phyloP scores from a whole-genome alignment of 2,113 vertebrate species.

The Lichenostomus cassidix region DNA sequence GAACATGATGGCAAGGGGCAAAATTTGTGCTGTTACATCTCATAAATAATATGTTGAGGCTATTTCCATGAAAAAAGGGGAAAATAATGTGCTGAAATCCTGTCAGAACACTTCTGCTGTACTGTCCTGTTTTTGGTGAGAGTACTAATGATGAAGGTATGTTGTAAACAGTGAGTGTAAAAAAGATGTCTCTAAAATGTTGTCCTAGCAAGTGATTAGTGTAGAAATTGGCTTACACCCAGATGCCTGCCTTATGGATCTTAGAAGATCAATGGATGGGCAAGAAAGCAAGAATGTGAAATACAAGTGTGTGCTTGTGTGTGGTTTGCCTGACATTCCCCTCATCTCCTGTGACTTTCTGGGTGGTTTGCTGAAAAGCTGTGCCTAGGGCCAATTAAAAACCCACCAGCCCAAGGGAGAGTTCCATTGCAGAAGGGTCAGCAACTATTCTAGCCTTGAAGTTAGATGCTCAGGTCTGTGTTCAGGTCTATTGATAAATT shows the following conservation, averaged over 20 bases:
- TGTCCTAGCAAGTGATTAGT: neutral
- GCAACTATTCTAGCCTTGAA: neutral
- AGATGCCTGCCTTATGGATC: neutral
- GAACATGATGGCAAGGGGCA: neutral
- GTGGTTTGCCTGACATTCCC: neutral
- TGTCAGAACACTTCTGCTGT: neutral
- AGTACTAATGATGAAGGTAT: neutral
- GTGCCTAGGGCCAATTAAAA: neutral
- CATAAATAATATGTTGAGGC: neutral
- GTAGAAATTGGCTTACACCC: neutral
- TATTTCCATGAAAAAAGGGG: neutral
- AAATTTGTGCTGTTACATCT: neutral
- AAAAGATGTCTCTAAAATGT: neutral
- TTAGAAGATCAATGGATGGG: conserved; percentile 2
- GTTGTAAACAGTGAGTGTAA: neutral
- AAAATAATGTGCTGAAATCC: neutral
- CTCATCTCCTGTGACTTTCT: neutral
- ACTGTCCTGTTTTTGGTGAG: neutral
- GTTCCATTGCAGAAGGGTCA: neutral
- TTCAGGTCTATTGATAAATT: neutral
- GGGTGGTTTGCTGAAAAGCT: conserved; percentile 6
- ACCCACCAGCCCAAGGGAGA: neutral
- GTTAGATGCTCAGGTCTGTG: neutral
- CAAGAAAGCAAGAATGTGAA: conserved; percentile 8
- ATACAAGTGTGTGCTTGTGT: neutral